These are phyloP conservation scores for Hippopotamyrus pictus DNA, from an alignment of 2,797 vertebrate genomes.

Conservation along the genomic window DNA sequence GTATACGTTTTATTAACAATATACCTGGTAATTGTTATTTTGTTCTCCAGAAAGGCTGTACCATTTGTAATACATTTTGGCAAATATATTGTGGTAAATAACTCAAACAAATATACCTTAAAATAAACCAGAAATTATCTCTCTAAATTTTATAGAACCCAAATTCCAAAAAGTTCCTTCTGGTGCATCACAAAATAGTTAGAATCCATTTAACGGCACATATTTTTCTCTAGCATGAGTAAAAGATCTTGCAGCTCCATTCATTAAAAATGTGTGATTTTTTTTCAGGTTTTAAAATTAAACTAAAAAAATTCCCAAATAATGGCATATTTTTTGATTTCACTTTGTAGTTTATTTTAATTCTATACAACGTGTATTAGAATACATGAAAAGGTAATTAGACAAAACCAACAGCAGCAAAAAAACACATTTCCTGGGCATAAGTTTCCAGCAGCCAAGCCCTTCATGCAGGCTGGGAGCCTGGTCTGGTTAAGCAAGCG, in stretches of 20 bases:
- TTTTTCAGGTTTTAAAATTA: not conserved
- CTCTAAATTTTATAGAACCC: not conserved
- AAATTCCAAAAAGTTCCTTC: not conserved
- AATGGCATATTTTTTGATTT: not conserved
- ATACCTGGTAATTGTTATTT: not conserved
- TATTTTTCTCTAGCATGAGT: not conserved
- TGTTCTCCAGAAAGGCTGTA: not conserved
- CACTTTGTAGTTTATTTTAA: not conserved
- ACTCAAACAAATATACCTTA: not conserved
- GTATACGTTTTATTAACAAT: not conserved
- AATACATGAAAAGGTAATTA: not conserved
- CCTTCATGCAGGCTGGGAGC: not conserved
- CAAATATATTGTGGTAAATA: not conserved
- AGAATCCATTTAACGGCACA: not conserved
- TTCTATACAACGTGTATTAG: not conserved
- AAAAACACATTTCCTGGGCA: not conserved
- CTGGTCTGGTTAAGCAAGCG: not conserved
- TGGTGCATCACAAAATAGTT: not conserved
- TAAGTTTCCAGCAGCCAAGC: not conserved
- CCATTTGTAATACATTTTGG: not conserved
- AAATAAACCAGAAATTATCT: not conserved
- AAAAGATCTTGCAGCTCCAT: not conserved
- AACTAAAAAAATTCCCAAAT: not conserved
- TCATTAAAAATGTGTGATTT: not conserved
- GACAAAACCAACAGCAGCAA: not conserved